Evolutionary conservation across 2,888 invertebrate species (phyloP), one percentile per base, ranked within the genome.

Genomic region (Ernsta delagoae): DNA sequence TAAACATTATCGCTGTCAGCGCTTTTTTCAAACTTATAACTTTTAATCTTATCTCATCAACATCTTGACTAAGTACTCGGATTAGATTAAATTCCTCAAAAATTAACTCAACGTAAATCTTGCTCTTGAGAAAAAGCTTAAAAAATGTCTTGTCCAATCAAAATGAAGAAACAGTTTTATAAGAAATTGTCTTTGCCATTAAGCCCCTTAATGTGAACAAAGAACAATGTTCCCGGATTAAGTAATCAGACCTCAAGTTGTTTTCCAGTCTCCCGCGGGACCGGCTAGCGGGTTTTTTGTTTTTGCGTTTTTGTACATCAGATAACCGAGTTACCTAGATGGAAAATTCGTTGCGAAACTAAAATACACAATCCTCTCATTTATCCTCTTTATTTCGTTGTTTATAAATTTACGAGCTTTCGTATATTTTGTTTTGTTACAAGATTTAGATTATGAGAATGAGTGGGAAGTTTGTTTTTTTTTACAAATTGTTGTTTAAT

Each of bases 191-290:
- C 5, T 36, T 61, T 34, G 39, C 59, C 16, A 67, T 43, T 54
- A 67, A 67, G 60, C 59, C 45, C 45, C 9, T 54, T 67, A 60
- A 60, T 61, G 60, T 61, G 41, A 54, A 63, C 56, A 24, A 67
- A 67, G 61, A 45, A 67, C 57, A 57, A 67, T 56, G 61, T 45
- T 56, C 61, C 43, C 41, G 54, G 61, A 67, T 67, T 67, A 61
- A 67, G 61, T 67, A 67, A 67, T 67, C 61, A 61, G 67, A 45
- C 54, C 53, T 16, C 54, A 36, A 67, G 67, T 61, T 56, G 53
- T 60, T 65, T 65, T 56, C 45, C 67, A 61, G 45, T 56, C n/a
- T 54, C 67, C 67, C 67, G 34, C 4, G 66, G 66, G 66, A 60
- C 36, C 60, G 56, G 56, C 34, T n/a, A 56, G 34, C 56, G n/a